phyloP scores from a whole-genome alignment of 2,888 invertebrate species.

The Eretmocerus hayati region DNA sequence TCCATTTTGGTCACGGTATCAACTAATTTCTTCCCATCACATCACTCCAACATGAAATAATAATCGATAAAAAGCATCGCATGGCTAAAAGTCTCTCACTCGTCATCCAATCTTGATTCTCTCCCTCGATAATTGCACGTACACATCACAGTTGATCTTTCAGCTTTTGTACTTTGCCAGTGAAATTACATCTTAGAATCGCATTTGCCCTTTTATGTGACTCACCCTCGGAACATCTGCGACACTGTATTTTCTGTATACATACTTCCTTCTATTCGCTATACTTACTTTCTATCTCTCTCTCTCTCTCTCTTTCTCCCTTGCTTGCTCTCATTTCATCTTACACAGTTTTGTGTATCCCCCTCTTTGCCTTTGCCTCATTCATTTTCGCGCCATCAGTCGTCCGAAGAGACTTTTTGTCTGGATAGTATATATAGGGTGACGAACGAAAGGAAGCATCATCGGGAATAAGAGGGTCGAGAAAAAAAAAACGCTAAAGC shows the following conservation, averaged over 20 bases:
- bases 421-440: background rate
- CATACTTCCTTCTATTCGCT: background rate
- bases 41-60: no score
- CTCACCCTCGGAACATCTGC: background rate
- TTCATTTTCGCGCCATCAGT: no score
- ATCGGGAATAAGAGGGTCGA: background rate
- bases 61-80: no score
- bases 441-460: background rate
- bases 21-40: no score
- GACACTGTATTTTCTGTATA: no score
- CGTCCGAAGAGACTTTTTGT: background rate
- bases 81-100: no score
- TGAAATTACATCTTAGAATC: constrained; percentile 1
- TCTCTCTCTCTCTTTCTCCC: background rate
- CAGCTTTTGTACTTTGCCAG: no score
- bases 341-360: background rate
- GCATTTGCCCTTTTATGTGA: background rate
- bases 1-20: no score
- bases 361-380: background rate
- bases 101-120: no score
- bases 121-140: no score
- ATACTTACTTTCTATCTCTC: background rate
- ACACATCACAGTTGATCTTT: background rate
- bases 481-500: background rate
- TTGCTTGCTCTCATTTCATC: no score